Evolutionary conservation across 2,888 invertebrate genomes (phyloP), one percentile per base, ranked within the genome.

Genomic region (Melangyna quadrimaculata): DNA sequence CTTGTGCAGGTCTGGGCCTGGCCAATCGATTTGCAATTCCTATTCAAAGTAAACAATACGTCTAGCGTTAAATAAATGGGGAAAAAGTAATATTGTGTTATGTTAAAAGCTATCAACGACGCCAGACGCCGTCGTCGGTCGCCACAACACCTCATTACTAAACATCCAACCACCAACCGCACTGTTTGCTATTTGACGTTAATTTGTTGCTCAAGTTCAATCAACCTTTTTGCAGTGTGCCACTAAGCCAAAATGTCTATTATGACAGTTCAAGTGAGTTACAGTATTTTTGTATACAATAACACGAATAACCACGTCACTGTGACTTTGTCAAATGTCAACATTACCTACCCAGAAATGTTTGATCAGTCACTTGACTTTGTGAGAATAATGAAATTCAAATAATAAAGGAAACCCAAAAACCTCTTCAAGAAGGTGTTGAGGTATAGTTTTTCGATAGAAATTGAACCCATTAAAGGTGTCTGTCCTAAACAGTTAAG

Each of bases 21-120:
- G 29, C 14, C 32, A 73, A 67, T 61, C 10, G 51, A 73, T 73
- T 79, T 53, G 67, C 65, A 79, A 73, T 79, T 79, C 73, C 24
- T 67, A 73, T 72, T 57, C 37, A 51, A 22, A 22, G 45, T 17
- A 24, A 40, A 48, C 48, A 9, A 7, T 14, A 14, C 2, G 24
- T 6, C 24, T 43, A 22, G 12, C 8, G 45, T 19, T 12, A 9
- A 32, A 40, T 19, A 29, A 27, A 12, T 17, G 17, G 24, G 14
- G 2, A n/a, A 27, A 19, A 51, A 27, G 63, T 65, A 72, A 55
- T 78, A 48, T 65, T 48, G 67, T 73, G 72, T 10, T 48, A 73
- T 73, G 72, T 10, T 67, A 40, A 72, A 24, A 14, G 14, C 45
- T 51, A 29, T 55, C 27, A 43, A 14, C 32, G 63, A 74, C 40